Evolutionary conservation across 1,140 invertebrate species (phyloP).

Genomic region (Batillaria attramentaria): DNA sequence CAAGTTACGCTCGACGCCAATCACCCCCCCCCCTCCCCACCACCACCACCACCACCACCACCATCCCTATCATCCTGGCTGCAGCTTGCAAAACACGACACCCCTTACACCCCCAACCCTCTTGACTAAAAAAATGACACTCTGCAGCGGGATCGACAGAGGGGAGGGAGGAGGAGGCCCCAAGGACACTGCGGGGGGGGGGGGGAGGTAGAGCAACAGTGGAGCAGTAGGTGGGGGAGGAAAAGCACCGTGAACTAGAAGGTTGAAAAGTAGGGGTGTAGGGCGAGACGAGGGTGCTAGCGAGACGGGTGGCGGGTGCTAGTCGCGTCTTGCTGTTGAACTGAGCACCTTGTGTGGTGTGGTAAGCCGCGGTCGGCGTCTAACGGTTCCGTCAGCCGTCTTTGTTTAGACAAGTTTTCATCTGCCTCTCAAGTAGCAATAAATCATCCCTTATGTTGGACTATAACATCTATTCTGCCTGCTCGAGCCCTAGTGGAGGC

Average conservation of each 20-base stretch:
- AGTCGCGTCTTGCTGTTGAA: constrained; percentile 1
- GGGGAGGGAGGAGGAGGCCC: background rate
- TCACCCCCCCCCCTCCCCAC: background rate
- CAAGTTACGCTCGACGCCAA: background rate
- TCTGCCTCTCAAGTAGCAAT: constrained; percentile 56
- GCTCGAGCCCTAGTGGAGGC: constrained; percentile 38
- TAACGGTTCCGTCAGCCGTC: constrained; percentile 32
- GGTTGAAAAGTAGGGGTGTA: background rate
- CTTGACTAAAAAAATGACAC: no score
- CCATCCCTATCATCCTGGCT: background rate
- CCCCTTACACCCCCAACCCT: no score
- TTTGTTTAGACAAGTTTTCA: constrained; percentile 51
- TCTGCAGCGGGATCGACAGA: background rate
- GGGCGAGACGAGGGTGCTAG: background rate
- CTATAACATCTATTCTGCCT: constrained; percentile 57
- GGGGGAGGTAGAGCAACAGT: background rate
- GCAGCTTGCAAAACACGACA: constrained; percentile 15
- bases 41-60: background rate
- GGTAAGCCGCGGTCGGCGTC: constrained; percentile 27
- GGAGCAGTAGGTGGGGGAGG: constrained; percentile 1
- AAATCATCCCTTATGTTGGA: constrained; percentile 55
- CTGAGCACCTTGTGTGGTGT: no score
- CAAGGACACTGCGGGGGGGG: background rate
- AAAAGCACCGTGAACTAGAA: constrained; percentile 10
- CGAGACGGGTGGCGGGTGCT: background rate